Conservation (phyloP, 2,888 invertebrate genomes). For the Plagiodera versicolora region DNA sequence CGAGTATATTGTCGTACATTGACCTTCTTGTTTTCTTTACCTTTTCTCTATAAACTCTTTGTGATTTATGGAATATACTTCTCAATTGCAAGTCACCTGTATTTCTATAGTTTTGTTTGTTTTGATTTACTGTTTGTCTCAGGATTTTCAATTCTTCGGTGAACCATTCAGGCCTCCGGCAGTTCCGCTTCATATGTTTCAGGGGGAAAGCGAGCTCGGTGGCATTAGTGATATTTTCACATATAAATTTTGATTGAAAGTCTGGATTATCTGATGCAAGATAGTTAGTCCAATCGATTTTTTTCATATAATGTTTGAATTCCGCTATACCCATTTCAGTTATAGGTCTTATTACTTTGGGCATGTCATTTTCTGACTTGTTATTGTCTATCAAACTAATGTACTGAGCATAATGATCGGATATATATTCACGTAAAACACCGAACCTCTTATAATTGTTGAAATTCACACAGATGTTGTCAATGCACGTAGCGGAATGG, state of each 20-base stretch:
- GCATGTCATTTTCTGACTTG: neutral
- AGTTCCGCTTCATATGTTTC: neutral
- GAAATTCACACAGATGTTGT: constrained; percentile 8
- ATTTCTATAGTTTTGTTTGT: constrained; percentile 1
- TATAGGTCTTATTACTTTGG: neutral
- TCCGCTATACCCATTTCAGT: neutral
- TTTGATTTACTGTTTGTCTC: neutral
- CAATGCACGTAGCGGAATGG: constrained; percentile 6
- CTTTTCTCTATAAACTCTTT: constrained; percentile 3
- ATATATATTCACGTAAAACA: constrained; percentile 1
- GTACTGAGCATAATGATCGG: neutral
- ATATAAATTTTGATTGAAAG: neutral
- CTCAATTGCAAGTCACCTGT: neutral
- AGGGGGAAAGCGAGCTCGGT: neutral
- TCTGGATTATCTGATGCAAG: constrained; percentile 3
- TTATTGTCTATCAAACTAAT: constrained; percentile 2
- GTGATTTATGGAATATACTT: neutral
- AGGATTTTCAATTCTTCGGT: neutral
- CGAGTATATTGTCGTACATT: neutral
- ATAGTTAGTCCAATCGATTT: constrained; percentile 3
- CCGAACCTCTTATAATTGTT: neutral
- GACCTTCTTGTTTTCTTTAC: neutral
- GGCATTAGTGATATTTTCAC: neutral
- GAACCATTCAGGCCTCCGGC: neutral
- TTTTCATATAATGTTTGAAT: neutral